Conservation (phyloP, 2,113 vertebrate genomes). For the Leucoraja erinaceus region DNA sequence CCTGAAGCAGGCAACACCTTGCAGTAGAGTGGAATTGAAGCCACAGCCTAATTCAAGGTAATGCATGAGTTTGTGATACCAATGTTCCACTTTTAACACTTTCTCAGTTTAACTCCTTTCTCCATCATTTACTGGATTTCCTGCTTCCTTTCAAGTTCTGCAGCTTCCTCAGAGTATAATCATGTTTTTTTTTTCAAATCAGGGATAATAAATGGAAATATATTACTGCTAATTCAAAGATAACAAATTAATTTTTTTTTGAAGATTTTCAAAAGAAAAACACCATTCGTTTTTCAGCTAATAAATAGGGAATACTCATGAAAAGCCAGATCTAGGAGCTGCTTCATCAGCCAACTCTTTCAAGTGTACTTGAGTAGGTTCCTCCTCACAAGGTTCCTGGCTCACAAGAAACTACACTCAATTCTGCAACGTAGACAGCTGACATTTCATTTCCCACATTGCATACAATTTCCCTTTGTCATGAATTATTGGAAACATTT, state of each 20-base stretch:
- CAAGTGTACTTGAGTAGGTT: background rate
- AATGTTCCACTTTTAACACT: background rate
- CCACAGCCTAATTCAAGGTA: background rate
- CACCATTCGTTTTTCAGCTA: background rate
- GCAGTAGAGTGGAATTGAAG: background rate
- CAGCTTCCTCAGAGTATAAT: background rate
- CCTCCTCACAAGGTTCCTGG: background rate
- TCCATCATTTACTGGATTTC: background rate
- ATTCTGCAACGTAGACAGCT: slow-evolving; percentile 35
- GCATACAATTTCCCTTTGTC: slow-evolving; percentile 47
- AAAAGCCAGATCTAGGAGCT: background rate
- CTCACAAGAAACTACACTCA: background rate
- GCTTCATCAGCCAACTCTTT: background rate
- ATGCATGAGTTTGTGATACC: background rate
- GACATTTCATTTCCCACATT: slow-evolving; percentile 48
- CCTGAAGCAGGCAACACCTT: background rate
- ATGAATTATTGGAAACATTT: slow-evolving; percentile 55
- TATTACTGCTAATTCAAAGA: background rate
- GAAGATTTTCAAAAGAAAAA: background rate
- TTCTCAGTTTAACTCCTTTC: background rate
- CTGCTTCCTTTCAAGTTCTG: background rate
- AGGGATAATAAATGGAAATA: background rate
- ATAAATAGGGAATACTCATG: slow-evolving; percentile 13
- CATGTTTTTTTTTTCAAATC: background rate
- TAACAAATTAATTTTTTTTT: background rate